phyloP scores from a whole-genome alignment of 1,140 invertebrate genomes.

The Portunus trituberculatus region DNA sequence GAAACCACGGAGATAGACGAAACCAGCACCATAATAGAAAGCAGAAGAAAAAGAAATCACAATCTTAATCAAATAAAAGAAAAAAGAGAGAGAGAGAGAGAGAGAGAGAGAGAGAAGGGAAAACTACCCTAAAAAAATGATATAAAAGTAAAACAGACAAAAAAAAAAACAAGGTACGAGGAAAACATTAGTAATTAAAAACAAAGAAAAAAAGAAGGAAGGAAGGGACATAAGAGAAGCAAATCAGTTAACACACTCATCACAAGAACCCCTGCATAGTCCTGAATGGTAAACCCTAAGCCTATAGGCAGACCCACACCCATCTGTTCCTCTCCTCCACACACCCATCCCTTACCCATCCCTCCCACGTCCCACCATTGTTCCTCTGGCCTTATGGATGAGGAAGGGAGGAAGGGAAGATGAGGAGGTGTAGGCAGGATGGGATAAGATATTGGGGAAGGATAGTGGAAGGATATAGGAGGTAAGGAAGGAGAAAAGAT shows the following conservation, averaged over 20 bases:
- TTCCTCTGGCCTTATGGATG: background rate
- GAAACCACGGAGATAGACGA: background rate
- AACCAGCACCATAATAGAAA: background rate
- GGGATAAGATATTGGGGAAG: background rate
- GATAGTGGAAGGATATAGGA: background rate
- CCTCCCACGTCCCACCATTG: conserved; percentile 13
- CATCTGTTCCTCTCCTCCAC: background rate
- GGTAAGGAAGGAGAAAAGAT: background rate
- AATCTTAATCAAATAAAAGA: background rate
- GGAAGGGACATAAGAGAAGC: background rate
- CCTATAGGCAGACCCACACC: background rate
- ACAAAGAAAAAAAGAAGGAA: background rate
- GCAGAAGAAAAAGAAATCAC: background rate
- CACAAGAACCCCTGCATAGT: background rate
- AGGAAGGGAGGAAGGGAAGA: background rate
- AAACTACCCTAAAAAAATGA: background rate
- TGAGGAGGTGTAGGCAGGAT: background rate
- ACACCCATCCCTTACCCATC: background rate
- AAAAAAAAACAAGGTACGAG: background rate
- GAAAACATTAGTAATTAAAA: background rate
- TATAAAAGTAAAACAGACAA: background rate
- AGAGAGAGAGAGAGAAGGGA: background rate
- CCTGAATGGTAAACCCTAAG: background rate
- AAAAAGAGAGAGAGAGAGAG: background rate
- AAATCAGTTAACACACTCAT: conserved; percentile 12